Conservation (phyloP, 2,113 vertebrate species). For the Myrmecophaga tridactyla region DNA sequence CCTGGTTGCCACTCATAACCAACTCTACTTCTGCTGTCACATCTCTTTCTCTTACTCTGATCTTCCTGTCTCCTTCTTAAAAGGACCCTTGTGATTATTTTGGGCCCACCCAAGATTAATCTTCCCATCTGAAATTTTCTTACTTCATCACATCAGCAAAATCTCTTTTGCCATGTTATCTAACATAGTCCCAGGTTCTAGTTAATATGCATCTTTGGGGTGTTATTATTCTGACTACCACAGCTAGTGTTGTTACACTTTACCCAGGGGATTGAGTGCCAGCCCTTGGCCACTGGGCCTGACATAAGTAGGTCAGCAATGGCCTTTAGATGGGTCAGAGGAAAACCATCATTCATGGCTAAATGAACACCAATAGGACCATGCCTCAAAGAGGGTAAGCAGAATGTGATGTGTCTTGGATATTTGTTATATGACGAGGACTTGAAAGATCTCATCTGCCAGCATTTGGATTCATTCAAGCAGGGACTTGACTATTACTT, state of each 20-base stretch:
- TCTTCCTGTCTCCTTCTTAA: background rate
- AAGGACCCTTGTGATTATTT: background rate
- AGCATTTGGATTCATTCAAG: background rate
- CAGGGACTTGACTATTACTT: background rate
- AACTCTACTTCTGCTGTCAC: background rate
- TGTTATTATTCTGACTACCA: background rate
- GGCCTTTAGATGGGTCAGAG: background rate
- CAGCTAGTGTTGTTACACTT: background rate
- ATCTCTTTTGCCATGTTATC: background rate
- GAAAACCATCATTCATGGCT: background rate
- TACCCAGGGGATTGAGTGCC: background rate
- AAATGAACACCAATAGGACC: background rate
- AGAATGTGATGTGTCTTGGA: background rate
- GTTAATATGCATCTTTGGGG: background rate
- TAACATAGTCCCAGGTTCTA: background rate
- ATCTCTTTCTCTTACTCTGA: background rate
- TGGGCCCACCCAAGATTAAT: background rate
- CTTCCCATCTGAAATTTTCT: background rate
- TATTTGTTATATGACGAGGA: background rate
- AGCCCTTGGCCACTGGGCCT: background rate
- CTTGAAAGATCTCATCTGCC: background rate
- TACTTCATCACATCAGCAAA: background rate
- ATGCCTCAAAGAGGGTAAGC: background rate
- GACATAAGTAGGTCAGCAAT: background rate
- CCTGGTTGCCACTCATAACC: background rate